Conservation (phyloP, 2,888 invertebrate species). For the Pseudococcus longispinus region DNA sequence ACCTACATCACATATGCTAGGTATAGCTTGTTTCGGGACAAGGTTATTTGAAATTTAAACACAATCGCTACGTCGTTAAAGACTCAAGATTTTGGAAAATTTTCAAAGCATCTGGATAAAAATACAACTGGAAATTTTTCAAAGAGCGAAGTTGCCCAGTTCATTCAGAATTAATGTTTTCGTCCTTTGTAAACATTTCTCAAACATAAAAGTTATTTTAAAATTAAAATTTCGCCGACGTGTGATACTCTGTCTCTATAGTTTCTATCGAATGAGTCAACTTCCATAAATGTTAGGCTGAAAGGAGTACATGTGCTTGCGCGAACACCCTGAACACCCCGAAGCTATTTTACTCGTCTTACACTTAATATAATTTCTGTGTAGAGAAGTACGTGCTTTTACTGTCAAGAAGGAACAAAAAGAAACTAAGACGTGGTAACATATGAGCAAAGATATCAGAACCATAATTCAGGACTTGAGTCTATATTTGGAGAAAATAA, state of each 20-base stretch:
- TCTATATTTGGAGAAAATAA: conserved; percentile 54
- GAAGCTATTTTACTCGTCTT: conserved; percentile 51
- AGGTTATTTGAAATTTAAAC: not conserved
- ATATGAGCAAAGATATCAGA: conserved; percentile 54
- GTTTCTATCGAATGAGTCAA: conserved; percentile 1
- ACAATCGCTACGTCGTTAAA: not conserved
- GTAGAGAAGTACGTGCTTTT: conserved; percentile 53
- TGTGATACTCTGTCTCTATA: not conserved
- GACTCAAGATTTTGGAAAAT: too few species aligned
- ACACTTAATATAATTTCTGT: conserved; percentile 56
- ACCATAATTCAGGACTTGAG: conserved; percentile 55
- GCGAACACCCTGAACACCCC: not conserved
- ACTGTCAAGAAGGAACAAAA: conserved; percentile 53
- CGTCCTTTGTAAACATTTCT: not conserved
- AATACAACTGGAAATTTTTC: too few species aligned
- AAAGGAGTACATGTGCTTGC: not conserved
- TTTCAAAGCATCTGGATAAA: too few species aligned
- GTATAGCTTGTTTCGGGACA: not conserved
- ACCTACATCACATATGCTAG: not conserved
- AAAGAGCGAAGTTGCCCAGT: too few species aligned
- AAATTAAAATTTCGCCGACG: not conserved
- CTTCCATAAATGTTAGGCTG: not conserved
- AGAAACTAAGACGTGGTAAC: conserved; percentile 49
- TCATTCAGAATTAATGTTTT: not conserved
- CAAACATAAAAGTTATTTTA: not conserved